Base-by-base conservation (phyloP, 2,113 vertebrate species). In the Poeciliopsis prolifica region DNA sequence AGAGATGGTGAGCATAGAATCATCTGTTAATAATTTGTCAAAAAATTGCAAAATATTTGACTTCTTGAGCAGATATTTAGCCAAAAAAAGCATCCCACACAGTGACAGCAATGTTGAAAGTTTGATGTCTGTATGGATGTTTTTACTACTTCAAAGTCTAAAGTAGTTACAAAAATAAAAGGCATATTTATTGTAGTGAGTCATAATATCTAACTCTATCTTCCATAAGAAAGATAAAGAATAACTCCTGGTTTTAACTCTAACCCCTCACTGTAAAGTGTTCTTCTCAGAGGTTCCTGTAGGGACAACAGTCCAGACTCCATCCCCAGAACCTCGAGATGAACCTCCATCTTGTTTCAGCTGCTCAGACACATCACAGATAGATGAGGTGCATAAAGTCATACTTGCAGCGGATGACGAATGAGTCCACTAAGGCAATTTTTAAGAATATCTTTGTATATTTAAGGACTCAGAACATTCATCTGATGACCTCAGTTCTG, bases 401-500 rank as follows among this genome's bases (percentile, higher is more conserved):
- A 7, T 54, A 54, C 5, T n/a, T 58, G 9, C 0, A 58, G 19
- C 24, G 1, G 51, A 11, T 2, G 22, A n/a, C 10, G 0, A 58
- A 58, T 10, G 22, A 58, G 24, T 58, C 24, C 8, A 58, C 24
- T 58, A 58, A 58, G 24, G 51, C 19, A n/a, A 58, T 58, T 58
- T 58, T 58, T 24, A 9, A 58, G 17, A 58, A 58, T 58, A 24
- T n/a, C 1, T 58, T n/a, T 24, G 22, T n/a, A 0, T 40, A 40
- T 85, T 64, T 3, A 80, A 97, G 96, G 95, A 95, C 82, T 96
- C 95, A 0, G 94, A 95, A 3, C 94, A 93, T 79, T 96, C 94
- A 7, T 97, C 96, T 0, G 96, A 97, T 75, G 97, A 96, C n/a
- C 93, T 96, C 89, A 99, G 97, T 91, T 99, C 97, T 0, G 97